Base-by-base conservation (phyloP, 2,797 vertebrate species). In the Pitangus sulphuratus region DNA sequence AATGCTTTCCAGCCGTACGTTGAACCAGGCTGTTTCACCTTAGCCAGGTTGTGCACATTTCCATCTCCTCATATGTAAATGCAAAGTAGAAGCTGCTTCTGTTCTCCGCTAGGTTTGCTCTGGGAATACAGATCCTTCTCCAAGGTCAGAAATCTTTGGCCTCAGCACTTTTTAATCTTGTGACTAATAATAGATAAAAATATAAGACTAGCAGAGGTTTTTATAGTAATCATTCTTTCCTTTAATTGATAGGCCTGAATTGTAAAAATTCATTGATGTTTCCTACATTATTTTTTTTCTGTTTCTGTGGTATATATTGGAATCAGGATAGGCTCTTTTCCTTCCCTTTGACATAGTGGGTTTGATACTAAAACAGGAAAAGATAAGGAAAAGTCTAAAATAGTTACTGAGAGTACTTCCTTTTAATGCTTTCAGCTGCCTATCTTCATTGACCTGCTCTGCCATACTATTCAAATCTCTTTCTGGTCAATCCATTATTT, bases 311-410 rank as follows among this genome's bases (percentile, higher is more conserved):
- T 56, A 51, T 77, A 25, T 88, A 24, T 24, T 78, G 30, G 44
- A 88, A 88, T 70, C 1, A 3, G 26, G 22, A 30, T 24, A 56
- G 44, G 37, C 26, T 74, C 45, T 74, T 48, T 84, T 71, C 2
- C 35, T 90, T 86, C 53, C 16, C 17, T 78, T 78, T 89, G 75
- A 72, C 0, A 0, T 78, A 22, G 24, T n/a, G 82, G 39, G 8
- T 95, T 78, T 84, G 65, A 64, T 71, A 53, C 26, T 72, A 42
- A 90, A 92, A 47, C 50, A 75, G 88, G 70, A 92, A 92, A 77
- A 88, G 25, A 50, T 51, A 14, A 87, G 19, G 26, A 47, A 54
- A 95, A 61, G 39, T 75, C 53, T 84, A 11, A 93, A 86, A 81
- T 53, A 86, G 31, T 30, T 64, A 28, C 37, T 71, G 51, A 70